A percentile compares a stretch with the other conserved stretches of the same genome.
These are phyloP conservation scores for Coremacera marginata DNA, from an alignment of 2,888 invertebrate genomes.

Conservation along the genomic window DNA sequence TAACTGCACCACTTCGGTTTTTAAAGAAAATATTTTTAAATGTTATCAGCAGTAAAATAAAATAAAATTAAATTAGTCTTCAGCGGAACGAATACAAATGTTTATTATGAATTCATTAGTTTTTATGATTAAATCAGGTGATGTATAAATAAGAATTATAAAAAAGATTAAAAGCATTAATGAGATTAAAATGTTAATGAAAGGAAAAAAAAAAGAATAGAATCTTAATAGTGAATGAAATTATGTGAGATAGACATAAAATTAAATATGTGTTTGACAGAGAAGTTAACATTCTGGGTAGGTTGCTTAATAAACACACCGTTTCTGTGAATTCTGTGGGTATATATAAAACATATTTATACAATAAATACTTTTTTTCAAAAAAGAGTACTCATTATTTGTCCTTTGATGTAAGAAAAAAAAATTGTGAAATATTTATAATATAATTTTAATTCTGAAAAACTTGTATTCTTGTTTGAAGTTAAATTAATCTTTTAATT, in stretches of 20 bases:
- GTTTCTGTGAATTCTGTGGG: not conserved
- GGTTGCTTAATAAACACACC: not conserved
- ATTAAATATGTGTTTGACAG: not conserved
- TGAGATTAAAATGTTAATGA: not conserved
- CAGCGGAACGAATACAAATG: not conserved
- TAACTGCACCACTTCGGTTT: conserved; percentile 11
- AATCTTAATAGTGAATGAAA: not conserved
- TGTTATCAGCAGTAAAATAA: conserved; percentile 1
- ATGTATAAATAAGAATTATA: not conserved
- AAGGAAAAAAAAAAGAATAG: not conserved
- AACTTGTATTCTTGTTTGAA: not conserved
- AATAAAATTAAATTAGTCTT: not conserved
- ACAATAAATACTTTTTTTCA: not conserved
- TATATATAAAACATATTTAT: not conserved
- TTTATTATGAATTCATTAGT: conserved; percentile 7
- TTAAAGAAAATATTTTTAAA: not conserved
- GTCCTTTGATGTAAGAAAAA: not conserved
- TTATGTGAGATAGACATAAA: no score
- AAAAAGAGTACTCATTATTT: not conserved
- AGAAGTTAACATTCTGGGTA: not conserved
- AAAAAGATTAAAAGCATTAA: not conserved
- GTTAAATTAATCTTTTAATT: conserved; percentile 30
- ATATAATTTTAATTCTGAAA: not conserved
- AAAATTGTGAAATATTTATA: not conserved
- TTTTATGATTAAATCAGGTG: not conserved